phyloP scores from a whole-genome alignment of 2,888 invertebrate genomes.

The Neelides folsomi region DNA sequence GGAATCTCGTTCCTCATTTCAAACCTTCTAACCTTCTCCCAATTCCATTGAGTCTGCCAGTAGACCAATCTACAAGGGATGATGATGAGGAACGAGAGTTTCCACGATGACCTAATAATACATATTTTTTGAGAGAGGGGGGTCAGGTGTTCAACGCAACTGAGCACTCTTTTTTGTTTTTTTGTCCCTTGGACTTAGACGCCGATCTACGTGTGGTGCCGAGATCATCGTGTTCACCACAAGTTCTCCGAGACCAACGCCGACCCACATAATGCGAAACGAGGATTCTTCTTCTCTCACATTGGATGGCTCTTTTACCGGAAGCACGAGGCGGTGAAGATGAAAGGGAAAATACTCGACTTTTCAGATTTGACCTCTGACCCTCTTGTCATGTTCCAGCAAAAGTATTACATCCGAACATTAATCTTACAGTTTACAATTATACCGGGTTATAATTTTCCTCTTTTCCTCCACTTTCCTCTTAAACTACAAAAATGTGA shows the following conservation, averaged over 20 bases:
- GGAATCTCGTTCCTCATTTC: no score
- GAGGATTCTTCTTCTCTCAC: constrained; percentile 92
- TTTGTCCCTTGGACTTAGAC: constrained; percentile 45
- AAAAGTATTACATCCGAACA: constrained; percentile 47
- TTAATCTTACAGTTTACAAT: no score
- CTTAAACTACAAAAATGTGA: no score
- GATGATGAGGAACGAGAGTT: not conserved
- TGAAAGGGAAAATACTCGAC: constrained; percentile 67
- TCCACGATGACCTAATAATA: constrained; percentile 1
- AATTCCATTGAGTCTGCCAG: not conserved
- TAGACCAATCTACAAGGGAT: not conserved
- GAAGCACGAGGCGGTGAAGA: constrained; percentile 79
- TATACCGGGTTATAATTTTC: no score
- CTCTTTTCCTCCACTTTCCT: no score
- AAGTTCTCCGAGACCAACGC: constrained; percentile 74
- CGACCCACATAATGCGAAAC: constrained; percentile 66
- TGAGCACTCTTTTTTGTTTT: no score
- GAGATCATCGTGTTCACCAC: constrained; percentile 74
- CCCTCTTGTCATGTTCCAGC: constrained; percentile 72
- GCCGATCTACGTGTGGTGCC: constrained; percentile 72
- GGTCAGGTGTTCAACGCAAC: no score
- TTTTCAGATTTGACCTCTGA: constrained; percentile 73
- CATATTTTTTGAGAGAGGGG: not conserved
- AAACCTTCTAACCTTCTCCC: not conserved
- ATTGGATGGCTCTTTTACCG: constrained; percentile 81